A percentile compares a stretch with the other conserved stretches of the same genome.
Evolutionary conservation across 2,888 invertebrate species (phyloP).

Genomic region (Periphyllus acericola): DNA sequence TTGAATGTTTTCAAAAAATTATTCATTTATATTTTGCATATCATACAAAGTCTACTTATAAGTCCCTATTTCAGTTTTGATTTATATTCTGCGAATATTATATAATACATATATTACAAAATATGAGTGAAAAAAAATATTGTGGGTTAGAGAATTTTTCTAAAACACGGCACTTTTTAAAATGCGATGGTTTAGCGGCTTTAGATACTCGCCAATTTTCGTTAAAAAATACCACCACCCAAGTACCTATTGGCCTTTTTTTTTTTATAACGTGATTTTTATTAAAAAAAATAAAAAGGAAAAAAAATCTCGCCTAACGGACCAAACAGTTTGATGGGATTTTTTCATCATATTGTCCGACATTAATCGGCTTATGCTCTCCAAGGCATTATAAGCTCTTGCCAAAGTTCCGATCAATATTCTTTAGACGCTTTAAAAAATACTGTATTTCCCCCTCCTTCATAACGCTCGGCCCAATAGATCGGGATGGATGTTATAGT

Average conservation of each 20-base stretch:
- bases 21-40: neutral
- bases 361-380: slow-evolving; percentile 59
- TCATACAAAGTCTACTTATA: neutral
- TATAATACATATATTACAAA: neutral
- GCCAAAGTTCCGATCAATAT: slow-evolving; percentile 59
- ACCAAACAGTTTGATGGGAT: slow-evolving; percentile 55
- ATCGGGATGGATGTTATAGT: slow-evolving; percentile 50
- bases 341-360: slow-evolving; percentile 57
- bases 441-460: slow-evolving; percentile 20
- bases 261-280: slow-evolving; percentile 46
- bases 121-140: neutral
- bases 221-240: neutral
- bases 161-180: slow-evolving; percentile 6
- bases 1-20: neutral
- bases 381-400: slow-evolving; percentile 57
- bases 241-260: slow-evolving; percentile 4
- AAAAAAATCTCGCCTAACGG: slow-evolving; percentile 48
- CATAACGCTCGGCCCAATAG: slow-evolving; percentile 16
- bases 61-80: neutral
- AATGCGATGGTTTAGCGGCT: slow-evolving; percentile 12
- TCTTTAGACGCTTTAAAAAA: slow-evolving; percentile 56
- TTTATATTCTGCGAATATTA: neutral
- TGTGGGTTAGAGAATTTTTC: slow-evolving; percentile 7
- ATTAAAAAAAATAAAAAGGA: slow-evolving; percentile 28
- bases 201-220: slow-evolving; percentile 30